Base-by-base conservation (phyloP, 2,113 vertebrate species). In the Takifugu bimaculatus region DNA sequence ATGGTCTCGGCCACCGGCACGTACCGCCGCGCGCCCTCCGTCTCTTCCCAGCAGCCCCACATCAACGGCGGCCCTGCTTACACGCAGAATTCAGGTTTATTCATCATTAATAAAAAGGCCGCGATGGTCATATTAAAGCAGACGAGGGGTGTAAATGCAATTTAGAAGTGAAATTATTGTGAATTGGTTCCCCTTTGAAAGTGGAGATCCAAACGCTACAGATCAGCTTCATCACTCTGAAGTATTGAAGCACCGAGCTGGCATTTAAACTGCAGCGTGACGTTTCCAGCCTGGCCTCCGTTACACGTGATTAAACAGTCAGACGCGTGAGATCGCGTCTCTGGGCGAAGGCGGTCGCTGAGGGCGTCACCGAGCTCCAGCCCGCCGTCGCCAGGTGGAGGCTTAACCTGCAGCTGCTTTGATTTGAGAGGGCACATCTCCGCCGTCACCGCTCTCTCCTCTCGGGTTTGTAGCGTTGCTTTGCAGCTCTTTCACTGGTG, bases 1-100 rank as follows among this genome's bases (percentile, higher is more conserved):
- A 98, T 95, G 91, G 94, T 94, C 89, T 96, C 96, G 75, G 96
- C 97, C 86, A 98, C 96, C 28, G 94, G 94, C 87, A 96, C 96
- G 74, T 98, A 97, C 92, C 94, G 97, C 88, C 96, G 97, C 43
- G 95, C 96, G 39, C 95, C 96, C 74, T 98, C 96, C 78, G 94
- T 95, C 88, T 94, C 95, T 75, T 94, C 96, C 65, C 88, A 90
- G 85, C 88, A 89, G 73, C 87, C 95, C 79, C 96, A 99, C 88
- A 88, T 98, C 90, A 99, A 98, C 78, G 96, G 97, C 78, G 95
- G 95, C 76, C 96, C 95, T 57, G 90, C 94, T 70, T 98, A 95
- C 89, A 93, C 93, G 80, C 97, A 94, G 79, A 99, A 92, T 91
- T 86, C 94, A 91, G 94, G 97, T 99, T 93, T 5, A 27, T 13